Conservation (phyloP, 2,888 invertebrate genomes). For the Heliconius ismenius region DNA sequence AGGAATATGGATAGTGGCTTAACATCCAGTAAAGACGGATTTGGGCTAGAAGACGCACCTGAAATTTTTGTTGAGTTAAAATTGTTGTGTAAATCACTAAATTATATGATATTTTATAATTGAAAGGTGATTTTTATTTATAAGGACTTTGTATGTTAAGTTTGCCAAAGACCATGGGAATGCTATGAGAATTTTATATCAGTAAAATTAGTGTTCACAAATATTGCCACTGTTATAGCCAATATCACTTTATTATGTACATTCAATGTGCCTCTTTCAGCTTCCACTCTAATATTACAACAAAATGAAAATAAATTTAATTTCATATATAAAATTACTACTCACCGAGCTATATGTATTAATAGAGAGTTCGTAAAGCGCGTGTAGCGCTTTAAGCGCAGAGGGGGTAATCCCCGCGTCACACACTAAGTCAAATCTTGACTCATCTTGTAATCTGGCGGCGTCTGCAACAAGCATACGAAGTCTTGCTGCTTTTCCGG, state of each 20-base stretch:
- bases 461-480: constrained; percentile 85
- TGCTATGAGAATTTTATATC: neutral
- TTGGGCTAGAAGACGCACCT: constrained; percentile 86
- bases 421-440: constrained; percentile 65
- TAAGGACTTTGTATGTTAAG: too few species aligned
- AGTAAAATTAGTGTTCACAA: too few species aligned
- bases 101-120: too few species aligned
- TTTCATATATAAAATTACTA: constrained; percentile 26
- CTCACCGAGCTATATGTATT: constrained; percentile 71
- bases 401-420: constrained; percentile 70
- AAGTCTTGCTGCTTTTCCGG: constrained; percentile 71
- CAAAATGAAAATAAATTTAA: neutral
- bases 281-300: neutral
- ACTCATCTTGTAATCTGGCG: constrained; percentile 84
- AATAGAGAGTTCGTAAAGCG: constrained; percentile 65
- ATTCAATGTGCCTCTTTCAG: neutral
- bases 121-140: too few species aligned
- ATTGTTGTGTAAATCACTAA: neutral
- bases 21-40: constrained; percentile 83
- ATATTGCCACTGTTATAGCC: too few species aligned
- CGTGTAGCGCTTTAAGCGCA: constrained; percentile 59
- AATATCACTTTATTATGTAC: too few species aligned
- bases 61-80: constrained; percentile 14
- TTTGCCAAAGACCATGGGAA: neutral
- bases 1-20: constrained; percentile 86